A percentile compares a stretch with the other conserved stretches of the same genome.
These are phyloP conservation scores for Apodemia hepburni DNA, from an alignment of 2,888 invertebrate species.

Conservation along the genomic window DNA sequence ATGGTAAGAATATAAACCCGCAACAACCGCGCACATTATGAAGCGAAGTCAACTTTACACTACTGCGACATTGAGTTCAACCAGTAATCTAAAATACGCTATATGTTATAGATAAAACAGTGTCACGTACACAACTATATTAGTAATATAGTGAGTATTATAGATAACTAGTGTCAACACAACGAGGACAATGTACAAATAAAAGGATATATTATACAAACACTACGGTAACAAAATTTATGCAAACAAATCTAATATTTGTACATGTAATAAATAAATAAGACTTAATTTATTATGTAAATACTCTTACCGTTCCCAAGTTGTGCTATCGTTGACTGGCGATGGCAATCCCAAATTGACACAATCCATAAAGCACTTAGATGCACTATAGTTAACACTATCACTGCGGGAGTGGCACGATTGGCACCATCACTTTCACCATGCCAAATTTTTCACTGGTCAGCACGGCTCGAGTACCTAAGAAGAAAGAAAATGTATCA, in stretches of 20 bases:
- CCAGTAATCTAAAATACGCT: slow-evolving; percentile 8
- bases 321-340: slow-evolving; percentile 70
- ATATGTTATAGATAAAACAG: slow-evolving; percentile 13
- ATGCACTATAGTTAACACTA: slow-evolving; percentile 71
- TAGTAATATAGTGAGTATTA: slow-evolving; percentile 9
- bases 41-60: neutral
- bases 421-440: slow-evolving; percentile 73
- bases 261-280: neutral
- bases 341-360: slow-evolving; percentile 73
- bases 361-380: slow-evolving; percentile 75
- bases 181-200: slow-evolving; percentile 19
- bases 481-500: slow-evolving; percentile 62
- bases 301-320: slow-evolving; percentile 70
- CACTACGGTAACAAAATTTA: slow-evolving; percentile 30
- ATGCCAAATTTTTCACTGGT: slow-evolving; percentile 53
- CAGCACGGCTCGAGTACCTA: slow-evolving; percentile 55
- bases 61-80: slow-evolving; percentile 3
- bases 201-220: slow-evolving; percentile 27
- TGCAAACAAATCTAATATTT: slow-evolving; percentile 27
- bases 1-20: neutral
- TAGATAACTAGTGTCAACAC: slow-evolving; percentile 12
- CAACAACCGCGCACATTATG: neutral
- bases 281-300: slow-evolving; percentile 24
- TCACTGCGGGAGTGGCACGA: slow-evolving; percentile 66
- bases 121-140: slow-evolving; percentile 7